A percentile compares a stretch with the other conserved stretches of the same genome.
phyloP scores from a whole-genome alignment of 2,113 vertebrate genomes.

The Oncorhynchus mykiss region DNA sequence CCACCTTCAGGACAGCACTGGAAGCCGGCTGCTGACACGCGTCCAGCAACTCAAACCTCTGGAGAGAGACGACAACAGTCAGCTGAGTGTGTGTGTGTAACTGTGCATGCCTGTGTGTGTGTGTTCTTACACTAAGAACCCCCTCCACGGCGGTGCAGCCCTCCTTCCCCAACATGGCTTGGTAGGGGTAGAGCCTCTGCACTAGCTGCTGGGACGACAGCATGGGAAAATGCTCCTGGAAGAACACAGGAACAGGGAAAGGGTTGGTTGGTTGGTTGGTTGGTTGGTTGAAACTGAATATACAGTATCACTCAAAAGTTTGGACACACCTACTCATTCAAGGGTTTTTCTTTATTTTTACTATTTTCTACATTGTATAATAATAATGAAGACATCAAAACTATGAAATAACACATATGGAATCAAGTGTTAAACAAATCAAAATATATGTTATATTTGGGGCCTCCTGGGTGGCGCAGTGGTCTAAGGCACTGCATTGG shows the following conservation, averaged over 20 bases:
- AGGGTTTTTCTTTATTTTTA: too few species aligned
- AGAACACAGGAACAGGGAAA: conserved; percentile 3
- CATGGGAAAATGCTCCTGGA: conserved; percentile 86
- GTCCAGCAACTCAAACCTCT: conserved; percentile 90
- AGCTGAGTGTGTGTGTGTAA: not conserved
- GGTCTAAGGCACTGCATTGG: too few species aligned
- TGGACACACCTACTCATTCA: too few species aligned
- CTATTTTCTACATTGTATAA: too few species aligned
- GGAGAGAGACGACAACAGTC: conserved; percentile 6
- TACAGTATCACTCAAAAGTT: too few species aligned
- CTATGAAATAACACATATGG: too few species aligned
- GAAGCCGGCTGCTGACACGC: conserved; percentile 60
- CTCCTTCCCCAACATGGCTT: conserved; percentile 85
- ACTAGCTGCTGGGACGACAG: conserved; percentile 82
- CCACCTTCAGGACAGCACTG: conserved; percentile 70
- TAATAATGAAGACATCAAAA: too few species aligned
- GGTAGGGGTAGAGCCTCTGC: conserved; percentile 88
- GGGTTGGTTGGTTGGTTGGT: not conserved
- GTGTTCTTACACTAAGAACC: conserved; percentile 81
- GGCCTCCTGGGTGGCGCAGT: too few species aligned
- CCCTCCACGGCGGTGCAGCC: conserved; percentile 86
- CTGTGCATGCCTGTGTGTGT: conserved; percentile 3
- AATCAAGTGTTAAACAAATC: too few species aligned
- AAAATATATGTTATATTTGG: too few species aligned
- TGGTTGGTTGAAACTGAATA: not conserved